A percentile compares a stretch with the other conserved stretches of the same genome.
These are phyloP conservation scores for human DNA, from an alignment of 2,113 vertebrate species.

Conservation along the genomic window GRCh38 chr15:81087001-81087500, in stretches of 20 bases:
- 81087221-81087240: neutral
- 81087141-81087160: neutral
- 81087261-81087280: no score
- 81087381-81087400: neutral
- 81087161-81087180: neutral
- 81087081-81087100: neutral
- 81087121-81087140: neutral
- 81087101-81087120: neutral
- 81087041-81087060: neutral
- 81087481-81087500: no score
- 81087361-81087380: rapidly evolving
- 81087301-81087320: neutral
- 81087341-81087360: rapidly evolving
- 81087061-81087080: neutral
- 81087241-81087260: no score
- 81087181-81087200: neutral
- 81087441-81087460: no score
- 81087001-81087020: neutral
- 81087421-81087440: no score
- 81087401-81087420: neutral
- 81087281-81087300: neutral
- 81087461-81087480: no score
- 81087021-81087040: neutral
- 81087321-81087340: no score
- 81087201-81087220: neutral